phyloP scores from a whole-genome alignment of 2,113 vertebrate genomes.

The Emydura subglobosa region DNA sequence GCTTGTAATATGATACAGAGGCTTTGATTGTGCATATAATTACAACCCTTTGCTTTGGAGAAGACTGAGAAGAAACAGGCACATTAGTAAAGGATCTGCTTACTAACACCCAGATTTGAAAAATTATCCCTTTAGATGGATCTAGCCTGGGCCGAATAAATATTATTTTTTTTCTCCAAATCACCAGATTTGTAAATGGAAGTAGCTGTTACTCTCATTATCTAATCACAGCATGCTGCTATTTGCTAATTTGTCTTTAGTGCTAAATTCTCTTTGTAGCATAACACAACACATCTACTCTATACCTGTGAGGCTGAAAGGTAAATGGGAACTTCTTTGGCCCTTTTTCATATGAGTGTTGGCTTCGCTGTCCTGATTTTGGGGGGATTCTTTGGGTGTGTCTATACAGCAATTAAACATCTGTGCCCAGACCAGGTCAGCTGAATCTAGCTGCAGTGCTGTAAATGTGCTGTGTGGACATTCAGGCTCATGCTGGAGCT shows the following conservation, averaged over 20 bases:
- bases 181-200: not conserved
- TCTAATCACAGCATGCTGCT: not conserved
- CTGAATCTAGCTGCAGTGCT: not conserved
- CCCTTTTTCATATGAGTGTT: not conserved
- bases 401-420: not conserved
- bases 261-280: not conserved
- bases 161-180: not conserved
- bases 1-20: slow-evolving; percentile 55
- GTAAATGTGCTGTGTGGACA: not conserved
- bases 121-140: slow-evolving; percentile 2
- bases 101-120: not conserved
- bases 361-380: not conserved
- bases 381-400: not conserved
- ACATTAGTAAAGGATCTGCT: slow-evolving; percentile 29
- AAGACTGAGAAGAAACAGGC: slow-evolving; percentile 8
- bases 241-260: not conserved
- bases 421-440: not conserved
- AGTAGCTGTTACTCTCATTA: not conserved
- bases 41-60: slow-evolving; percentile 26
- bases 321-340: not conserved
- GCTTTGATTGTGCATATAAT: slow-evolving; percentile 51
- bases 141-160: not conserved
- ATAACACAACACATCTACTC: not conserved
- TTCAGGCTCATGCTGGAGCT: not conserved
- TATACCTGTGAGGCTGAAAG: not conserved